phyloP scores from a whole-genome alignment of 2,888 invertebrate species.

The Willowsia nigromaculata region DNA sequence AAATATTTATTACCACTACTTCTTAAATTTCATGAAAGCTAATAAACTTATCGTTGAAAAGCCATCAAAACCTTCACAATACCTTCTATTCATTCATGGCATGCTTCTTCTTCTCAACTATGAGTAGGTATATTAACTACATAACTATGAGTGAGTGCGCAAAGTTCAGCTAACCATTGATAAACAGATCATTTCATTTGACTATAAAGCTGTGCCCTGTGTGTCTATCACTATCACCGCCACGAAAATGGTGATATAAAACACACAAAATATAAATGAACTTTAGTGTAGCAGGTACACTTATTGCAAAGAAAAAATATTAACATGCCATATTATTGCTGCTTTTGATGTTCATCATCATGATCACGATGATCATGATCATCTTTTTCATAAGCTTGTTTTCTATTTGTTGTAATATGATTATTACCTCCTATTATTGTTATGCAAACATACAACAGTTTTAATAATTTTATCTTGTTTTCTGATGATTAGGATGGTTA shows the following conservation, averaged over 20 bases:
- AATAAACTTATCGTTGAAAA: neutral
- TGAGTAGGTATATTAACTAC: too few species aligned
- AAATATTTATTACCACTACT: neutral
- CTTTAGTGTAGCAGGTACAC: neutral
- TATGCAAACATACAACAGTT: conserved; percentile 34
- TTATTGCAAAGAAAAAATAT: neutral
- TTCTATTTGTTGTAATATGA: neutral
- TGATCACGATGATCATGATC: conserved; percentile 1
- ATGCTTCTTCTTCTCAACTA: neutral
- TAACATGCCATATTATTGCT: neutral
- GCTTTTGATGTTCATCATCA: neutral
- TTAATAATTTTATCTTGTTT: conserved; percentile 33
- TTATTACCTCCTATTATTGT: neutral
- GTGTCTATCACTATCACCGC: conserved; percentile 9
- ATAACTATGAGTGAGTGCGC: neutral
- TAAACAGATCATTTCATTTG: neutral
- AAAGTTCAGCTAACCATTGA: conserved; percentile 52
- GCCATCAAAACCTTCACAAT: neutral
- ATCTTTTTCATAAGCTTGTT: neutral
- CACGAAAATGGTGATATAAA: conserved; percentile 45
- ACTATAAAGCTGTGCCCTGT: neutral
- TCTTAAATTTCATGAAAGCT: neutral
- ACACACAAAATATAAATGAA: conserved; percentile 9
- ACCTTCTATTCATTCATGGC: neutral
- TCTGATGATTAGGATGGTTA: neutral